Evolutionary conservation across 2,113 vertebrate species (phyloP).

Genomic region (Condylura cristata): DNA sequence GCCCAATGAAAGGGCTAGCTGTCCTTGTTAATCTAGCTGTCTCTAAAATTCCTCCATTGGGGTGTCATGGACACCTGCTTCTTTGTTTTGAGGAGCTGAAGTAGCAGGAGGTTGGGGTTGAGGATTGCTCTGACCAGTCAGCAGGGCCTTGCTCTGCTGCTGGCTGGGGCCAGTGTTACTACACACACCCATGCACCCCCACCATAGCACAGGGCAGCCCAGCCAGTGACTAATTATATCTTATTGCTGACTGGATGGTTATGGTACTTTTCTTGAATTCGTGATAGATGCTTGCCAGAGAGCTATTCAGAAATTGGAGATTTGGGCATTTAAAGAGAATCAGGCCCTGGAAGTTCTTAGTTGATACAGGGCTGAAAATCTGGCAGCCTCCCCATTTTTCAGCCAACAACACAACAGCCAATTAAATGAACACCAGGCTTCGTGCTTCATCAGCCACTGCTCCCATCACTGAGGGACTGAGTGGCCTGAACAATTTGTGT

Average conservation of each 20-base stretch:
- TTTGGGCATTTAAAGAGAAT: not conserved
- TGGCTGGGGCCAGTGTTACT: not conserved
- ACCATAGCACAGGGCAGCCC: not conserved
- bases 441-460: slow-evolving; percentile 8
- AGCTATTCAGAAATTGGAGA: slow-evolving; percentile 1
- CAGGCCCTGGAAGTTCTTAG: not conserved
- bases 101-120: not conserved
- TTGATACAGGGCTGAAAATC: not conserved
- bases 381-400: not conserved
- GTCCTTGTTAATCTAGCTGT: not conserved
- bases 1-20: too few relatives aligned
- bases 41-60: not conserved
- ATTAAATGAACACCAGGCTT: slow-evolving; percentile 26
- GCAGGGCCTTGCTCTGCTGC: not conserved
- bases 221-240: not conserved
- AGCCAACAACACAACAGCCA: slow-evolving; percentile 16
- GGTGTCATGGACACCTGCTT: not conserved
- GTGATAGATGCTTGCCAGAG: slow-evolving; percentile 47
- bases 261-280: slow-evolving; percentile 20
- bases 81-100: not conserved
- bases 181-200: not conserved
- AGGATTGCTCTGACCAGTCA: not conserved
- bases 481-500: slow-evolving; percentile 45
- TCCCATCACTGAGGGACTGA: slow-evolving; percentile 4
- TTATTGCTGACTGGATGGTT: not conserved